Base-by-base conservation (phyloP, 2,113 vertebrate genomes). In the Pantherophis guttatus region DNA sequence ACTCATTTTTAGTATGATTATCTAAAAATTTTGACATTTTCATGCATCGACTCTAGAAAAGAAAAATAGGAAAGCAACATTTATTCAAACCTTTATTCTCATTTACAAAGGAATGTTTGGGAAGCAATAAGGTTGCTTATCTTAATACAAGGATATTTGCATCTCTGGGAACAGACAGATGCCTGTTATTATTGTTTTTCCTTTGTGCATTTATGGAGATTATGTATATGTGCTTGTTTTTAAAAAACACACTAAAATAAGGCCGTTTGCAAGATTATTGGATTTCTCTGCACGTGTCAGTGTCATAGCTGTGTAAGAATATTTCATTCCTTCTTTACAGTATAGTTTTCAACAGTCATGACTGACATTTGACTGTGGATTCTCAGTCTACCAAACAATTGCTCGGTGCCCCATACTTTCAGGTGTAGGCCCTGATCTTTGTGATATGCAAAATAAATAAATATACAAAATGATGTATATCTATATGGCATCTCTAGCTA, bases 221-320 rank as follows among this genome's bases (percentile, higher is more conserved):
- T 54, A 54, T 65, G 10, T 13, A 13, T 29, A 50, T 52, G 11
- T 39, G n/a, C 5, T 39, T 85, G 23, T 44, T 65, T 62, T 12
- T n/a, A 8, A 52, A 75, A 93, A 94, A 58, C 17, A 92, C 39
- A 88, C 54, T 65, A 57, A 94, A 24, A 33, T 0, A 23, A 93
- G 87, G 75, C 24, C 86, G 75, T 87, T 87, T 53, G 11, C 5
- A 93, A 91, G 55, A 55, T 92, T 53, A 93, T 91, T 89, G 91
- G 88, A 62, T 94, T 95, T 96, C 44, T n/a, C 90, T 88, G n/a
- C 57, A 39, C 50, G 57, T 92, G 88, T 39, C 48, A 91, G 39
- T 9, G 48, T 52, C 75, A 54, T 86, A 86, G 48, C 23, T 39
- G 8, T 12, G 17, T 8, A 89, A 21, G 19, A 85, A 12, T 85